Percentiles rank a stretch among this genome's conserved stretches.
These are phyloP conservation scores for Bombus impatiens DNA, from an alignment of 1,140 invertebrate genomes.

Conservation along the genomic window DNA sequence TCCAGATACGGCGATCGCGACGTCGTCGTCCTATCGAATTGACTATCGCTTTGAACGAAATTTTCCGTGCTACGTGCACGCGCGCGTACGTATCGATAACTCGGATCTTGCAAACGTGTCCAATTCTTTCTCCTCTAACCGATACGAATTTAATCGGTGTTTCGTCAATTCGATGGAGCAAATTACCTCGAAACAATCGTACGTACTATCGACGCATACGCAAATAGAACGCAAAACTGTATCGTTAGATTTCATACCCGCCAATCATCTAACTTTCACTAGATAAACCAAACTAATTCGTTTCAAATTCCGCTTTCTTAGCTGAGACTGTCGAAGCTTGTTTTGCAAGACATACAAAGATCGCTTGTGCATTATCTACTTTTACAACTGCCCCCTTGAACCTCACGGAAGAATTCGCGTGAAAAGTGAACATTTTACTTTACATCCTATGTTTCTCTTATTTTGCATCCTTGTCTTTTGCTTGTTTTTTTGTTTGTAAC, in stretches of 20 bases:
- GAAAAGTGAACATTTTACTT: not conserved
- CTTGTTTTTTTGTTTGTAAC: constrained; percentile 29
- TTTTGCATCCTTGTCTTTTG: constrained; percentile 51
- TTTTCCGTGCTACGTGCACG: not conserved
- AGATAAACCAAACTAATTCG: constrained; percentile 21
- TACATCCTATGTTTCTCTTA: not conserved
- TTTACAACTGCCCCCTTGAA: constrained; percentile 13
- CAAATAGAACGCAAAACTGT: constrained; percentile 32
- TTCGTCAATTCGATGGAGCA: not conserved
- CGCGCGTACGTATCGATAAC: not conserved
- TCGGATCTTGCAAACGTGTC: no score
- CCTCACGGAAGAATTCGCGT: not conserved
- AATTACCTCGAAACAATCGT: not conserved
- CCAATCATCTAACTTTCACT: constrained; percentile 14
- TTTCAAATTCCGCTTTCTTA: constrained; percentile 51
- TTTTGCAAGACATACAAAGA: constrained; percentile 39
- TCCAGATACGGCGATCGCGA: not conserved
- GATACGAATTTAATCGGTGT: not conserved
- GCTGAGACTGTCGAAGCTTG: constrained; percentile 49
- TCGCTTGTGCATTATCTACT: constrained; percentile 47
- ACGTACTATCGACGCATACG: constrained; percentile 27
- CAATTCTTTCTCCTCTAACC: not conserved
- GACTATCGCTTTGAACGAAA: not conserved
- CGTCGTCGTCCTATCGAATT: not conserved
- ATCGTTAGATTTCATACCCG: not conserved